Conservation (phyloP, 2,888 invertebrate genomes). For the Notodonta ziczac region DNA sequence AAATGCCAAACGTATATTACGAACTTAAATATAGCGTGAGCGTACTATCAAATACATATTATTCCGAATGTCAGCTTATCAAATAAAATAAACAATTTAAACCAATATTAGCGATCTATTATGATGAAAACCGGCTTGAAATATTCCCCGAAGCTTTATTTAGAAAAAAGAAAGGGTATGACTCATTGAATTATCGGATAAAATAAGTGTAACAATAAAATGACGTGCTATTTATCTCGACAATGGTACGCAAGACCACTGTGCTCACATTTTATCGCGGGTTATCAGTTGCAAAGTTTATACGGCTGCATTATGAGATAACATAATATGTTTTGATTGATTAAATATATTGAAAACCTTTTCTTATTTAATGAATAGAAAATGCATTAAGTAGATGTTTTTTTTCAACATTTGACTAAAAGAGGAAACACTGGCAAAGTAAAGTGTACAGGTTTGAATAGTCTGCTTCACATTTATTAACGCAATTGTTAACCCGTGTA, state of each 20-base stretch:
- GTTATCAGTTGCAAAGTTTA: slow-evolving; percentile 25
- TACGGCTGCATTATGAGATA: neutral
- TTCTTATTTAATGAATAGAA: too few species aligned
- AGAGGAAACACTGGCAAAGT: too few species aligned
- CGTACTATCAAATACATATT: neutral
- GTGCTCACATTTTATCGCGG: slow-evolving; percentile 32
- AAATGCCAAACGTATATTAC: neutral
- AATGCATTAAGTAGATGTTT: too few species aligned
- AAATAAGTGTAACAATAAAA: slow-evolving; percentile 4
- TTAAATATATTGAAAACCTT: too few species aligned
- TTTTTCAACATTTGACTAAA: too few species aligned
- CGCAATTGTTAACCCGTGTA: too few species aligned
- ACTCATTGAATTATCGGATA: slow-evolving; percentile 5
- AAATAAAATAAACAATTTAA: neutral
- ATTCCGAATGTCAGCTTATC: neutral
- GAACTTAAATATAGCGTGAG: neutral
- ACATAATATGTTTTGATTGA: neutral
- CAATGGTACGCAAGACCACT: slow-evolving; percentile 11
- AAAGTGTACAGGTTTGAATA: too few species aligned
- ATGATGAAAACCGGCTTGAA: neutral
- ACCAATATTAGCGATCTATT: neutral
- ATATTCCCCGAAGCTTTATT: neutral
- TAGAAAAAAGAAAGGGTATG: neutral
- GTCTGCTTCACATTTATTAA: too few species aligned
- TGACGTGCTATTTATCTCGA: slow-evolving; percentile 3